Percentiles rank a stretch among this genome's conserved stretches.
phyloP scores from a whole-genome alignment of 2,797 vertebrate genomes.

The Megaceryle alcyon region DNA sequence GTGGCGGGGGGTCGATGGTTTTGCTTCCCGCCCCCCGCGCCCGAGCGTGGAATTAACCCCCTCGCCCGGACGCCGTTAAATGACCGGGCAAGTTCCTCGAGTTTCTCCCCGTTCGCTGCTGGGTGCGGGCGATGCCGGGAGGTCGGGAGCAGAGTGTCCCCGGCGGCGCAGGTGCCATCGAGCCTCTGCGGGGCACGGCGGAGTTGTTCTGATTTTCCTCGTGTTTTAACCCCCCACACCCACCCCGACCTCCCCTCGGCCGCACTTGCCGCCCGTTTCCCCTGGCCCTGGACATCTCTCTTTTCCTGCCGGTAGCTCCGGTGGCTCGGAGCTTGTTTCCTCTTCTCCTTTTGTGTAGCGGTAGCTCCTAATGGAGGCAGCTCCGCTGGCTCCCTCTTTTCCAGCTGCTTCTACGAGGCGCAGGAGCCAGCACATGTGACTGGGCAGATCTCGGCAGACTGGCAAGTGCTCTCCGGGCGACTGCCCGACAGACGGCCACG shows the following conservation, averaged over 20 bases:
- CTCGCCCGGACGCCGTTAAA: background rate
- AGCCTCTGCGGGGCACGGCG: background rate
- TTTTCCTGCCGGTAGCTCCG: background rate
- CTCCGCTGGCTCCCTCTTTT: conserved; percentile 56
- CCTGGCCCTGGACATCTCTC: background rate
- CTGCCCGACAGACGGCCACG: background rate
- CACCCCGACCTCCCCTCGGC: background rate
- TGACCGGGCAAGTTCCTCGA: background rate
- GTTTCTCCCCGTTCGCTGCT: background rate
- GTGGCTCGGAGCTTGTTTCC: conserved; percentile 28
- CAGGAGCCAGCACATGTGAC: conserved; percentile 60
- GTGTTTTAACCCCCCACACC: background rate
- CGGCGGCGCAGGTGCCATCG: background rate
- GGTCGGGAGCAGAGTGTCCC: background rate
- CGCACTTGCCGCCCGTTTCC: background rate
- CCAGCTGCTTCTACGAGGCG: conserved; percentile 64
- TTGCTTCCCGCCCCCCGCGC: background rate
- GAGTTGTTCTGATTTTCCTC: background rate
- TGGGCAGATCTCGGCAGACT: conserved; percentile 31
- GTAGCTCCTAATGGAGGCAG: conserved; percentile 60
- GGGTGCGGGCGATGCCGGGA: background rate
- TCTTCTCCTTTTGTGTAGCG: conserved; percentile 62
- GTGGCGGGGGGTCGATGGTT: background rate
- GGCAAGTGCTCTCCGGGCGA: background rate
- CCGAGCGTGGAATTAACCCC: background rate